phyloP scores from a whole-genome alignment of 2,797 vertebrate genomes.

The Neosalanx taihuensis region DNA sequence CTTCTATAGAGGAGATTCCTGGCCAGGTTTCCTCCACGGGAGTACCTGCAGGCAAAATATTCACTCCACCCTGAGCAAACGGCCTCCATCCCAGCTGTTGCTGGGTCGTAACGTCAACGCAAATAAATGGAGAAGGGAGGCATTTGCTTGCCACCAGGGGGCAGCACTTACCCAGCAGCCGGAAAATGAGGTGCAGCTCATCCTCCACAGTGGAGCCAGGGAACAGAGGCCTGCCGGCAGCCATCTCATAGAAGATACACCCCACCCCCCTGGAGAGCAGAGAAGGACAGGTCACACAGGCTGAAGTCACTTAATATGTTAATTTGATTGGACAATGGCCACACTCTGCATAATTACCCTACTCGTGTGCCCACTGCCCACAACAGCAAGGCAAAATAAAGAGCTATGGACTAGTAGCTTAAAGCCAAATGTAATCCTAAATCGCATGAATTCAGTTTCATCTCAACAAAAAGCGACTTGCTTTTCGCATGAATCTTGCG shows the following conservation, averaged over 20 bases:
- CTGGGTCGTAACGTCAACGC: slow-evolving; percentile 35
- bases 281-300: not conserved
- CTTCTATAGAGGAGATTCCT: slow-evolving; percentile 88
- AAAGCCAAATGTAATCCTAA: not conserved
- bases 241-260: slow-evolving; percentile 80
- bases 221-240: slow-evolving; percentile 75
- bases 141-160: slow-evolving; percentile 53
- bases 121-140: slow-evolving; percentile 8
- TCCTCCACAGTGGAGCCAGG: slow-evolving; percentile 78
- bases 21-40: slow-evolving; percentile 93
- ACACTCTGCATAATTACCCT: not conserved
- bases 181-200: slow-evolving; percentile 77
- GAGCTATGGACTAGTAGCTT: not conserved
- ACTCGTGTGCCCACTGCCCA: not conserved
- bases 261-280: slow-evolving; percentile 70
- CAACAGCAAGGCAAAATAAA: not conserved
- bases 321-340: not conserved
- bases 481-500: not conserved
- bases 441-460: not conserved
- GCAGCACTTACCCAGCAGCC: slow-evolving; percentile 73
- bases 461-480: not conserved
- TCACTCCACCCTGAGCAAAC: too few species aligned
- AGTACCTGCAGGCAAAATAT: slow-evolving; percentile 73
- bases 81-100: slow-evolving; percentile 43
- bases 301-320: not conserved